Evolutionary conservation across 2,797 vertebrate genomes (phyloP), one percentile per base, ranked within the genome.

Genomic region (Crocodylus rhombifer): DNA sequence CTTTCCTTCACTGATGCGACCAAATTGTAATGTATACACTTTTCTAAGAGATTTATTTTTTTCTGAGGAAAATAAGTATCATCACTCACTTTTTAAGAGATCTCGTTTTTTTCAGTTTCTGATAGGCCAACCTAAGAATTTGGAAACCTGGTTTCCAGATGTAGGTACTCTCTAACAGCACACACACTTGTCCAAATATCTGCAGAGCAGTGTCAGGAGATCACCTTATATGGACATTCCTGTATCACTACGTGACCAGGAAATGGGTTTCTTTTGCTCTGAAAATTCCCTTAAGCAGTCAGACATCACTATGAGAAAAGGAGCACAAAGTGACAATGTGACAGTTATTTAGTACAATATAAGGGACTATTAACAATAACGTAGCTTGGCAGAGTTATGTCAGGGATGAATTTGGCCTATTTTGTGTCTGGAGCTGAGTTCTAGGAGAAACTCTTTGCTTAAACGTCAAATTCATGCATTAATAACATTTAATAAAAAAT

Each of bases 91-190:
- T 95, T 93, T 90, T 60, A 94, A 94, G 96, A 92, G 42, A 81
- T 90, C 90, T 86, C 77, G 36, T 77, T 96, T 93, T 75, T 93
- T 75, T 25, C 77, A 61, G 20, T 30, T 64, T 82, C 95, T 94
- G 78, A 76, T 89, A 89, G 85, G 90, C 87, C 80, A 93, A 2
- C 25, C 13, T 76, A 20, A 0, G 86, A 51, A 14, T 61, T 93
- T 57, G 30, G 69, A 93, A 90, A 90, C 91, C 93, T 95, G 94
- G 93, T 87, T 95, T 88, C 94, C 95, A 97, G 95, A 96, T 94
- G 88, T 93, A 90, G 58, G 62, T 20, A 42, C 77, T 79, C 84
- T 67, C 58, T 84, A 80, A 91, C 90, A 82, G 80, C 76, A 75
- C 21, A 84, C 0, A 9, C 17, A 86, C 51, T 65, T 76, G 56